Evolutionary conservation across 2,888 invertebrate genomes (phyloP), one percentile per base, ranked within the genome.

Genomic region (Dolomedes plantarius): DNA sequence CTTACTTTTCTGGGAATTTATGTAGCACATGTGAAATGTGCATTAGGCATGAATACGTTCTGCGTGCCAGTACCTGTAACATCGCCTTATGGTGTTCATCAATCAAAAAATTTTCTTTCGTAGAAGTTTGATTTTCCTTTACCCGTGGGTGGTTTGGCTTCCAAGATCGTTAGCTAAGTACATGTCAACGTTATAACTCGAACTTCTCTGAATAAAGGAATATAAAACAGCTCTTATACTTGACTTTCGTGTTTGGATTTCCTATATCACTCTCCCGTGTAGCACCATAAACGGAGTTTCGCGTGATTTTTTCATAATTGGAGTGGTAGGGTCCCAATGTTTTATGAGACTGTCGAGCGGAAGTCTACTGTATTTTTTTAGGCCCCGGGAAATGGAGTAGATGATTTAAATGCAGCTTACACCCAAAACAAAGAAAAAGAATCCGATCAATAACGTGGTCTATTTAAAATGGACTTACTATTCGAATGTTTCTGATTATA

Each of bases 231-330:
- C n/a, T n/a, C n/a, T n/a, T n/a, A n/a, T 11, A 23, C 23, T 56
- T 56, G 23, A 56, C 56, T 56, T 56, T 56, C 56, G 56, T 56
- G 56, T 23, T 56, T 23, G 5, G 23, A 23, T 23, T 5, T 56
- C 56, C 56, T 3, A 11, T 11, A 56, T 23, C 23, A 23, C 56
- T 19, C 23, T 23, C 56, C 16, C 23, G 13, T 46, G 41, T 13
- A 56, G 19, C 23, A 56, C 19, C 23, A 23, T 56, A 56, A 56
- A 23, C 56, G 56, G 56, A 56, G 56, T 56, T 56, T 56, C 16
- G 56, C 56, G 56, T 56, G 56, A 23, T 56, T 56, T 56, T 56
- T 56, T 56, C 23, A 23, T 56, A 56, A 56, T 56, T 56, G 23
- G 56, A 56, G 23, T 23, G 23, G 56, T 11, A 11, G 56, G 2